Evolutionary conservation across 2,888 invertebrate species (phyloP).

Genomic region (Lepetodrilus schrolli): DNA sequence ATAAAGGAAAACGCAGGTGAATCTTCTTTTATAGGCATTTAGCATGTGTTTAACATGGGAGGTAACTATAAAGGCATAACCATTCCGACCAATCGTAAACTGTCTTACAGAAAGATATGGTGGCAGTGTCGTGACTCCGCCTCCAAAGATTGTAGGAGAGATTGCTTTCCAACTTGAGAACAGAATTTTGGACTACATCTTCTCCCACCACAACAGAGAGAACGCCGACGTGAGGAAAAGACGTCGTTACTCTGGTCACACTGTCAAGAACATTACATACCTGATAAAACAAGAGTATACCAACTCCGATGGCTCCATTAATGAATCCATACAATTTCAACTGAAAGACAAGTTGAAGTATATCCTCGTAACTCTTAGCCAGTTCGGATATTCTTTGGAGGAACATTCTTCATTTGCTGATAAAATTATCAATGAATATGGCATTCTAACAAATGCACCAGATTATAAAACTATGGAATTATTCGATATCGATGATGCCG

Average conservation of each 20-base stretch:
- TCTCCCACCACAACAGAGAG: slow-evolving; percentile 37
- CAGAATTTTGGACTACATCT: slow-evolving; percentile 67
- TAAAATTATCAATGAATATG: slow-evolving; percentile 65
- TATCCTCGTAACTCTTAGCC: slow-evolving; percentile 47
- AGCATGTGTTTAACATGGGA: no score
- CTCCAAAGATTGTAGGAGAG: slow-evolving; percentile 61
- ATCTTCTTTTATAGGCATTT: no score
- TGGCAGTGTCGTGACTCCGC: not conserved
- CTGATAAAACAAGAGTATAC: slow-evolving; percentile 58
- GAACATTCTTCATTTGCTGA: slow-evolving; percentile 54
- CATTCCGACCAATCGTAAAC: no score
- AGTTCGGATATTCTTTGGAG: slow-evolving; percentile 55
- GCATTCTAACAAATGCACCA: slow-evolving; percentile 50
- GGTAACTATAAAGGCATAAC: no score
- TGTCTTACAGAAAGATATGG: not conserved
- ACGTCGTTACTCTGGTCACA: slow-evolving; percentile 69
- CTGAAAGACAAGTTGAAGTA: slow-evolving; percentile 50
- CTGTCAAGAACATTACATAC: slow-evolving; percentile 57
- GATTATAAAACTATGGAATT: slow-evolving; percentile 43
- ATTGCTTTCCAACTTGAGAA: slow-evolving; percentile 71
- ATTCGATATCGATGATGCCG: slow-evolving; percentile 50
- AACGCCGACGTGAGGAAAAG: slow-evolving; percentile 24
- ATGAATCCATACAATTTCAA: slow-evolving; percentile 39
- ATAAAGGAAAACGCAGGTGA: no score
- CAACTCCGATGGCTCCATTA: slow-evolving; percentile 35